phyloP scores from a whole-genome alignment of 2,113 vertebrate species.

The Murina feae region DNA sequence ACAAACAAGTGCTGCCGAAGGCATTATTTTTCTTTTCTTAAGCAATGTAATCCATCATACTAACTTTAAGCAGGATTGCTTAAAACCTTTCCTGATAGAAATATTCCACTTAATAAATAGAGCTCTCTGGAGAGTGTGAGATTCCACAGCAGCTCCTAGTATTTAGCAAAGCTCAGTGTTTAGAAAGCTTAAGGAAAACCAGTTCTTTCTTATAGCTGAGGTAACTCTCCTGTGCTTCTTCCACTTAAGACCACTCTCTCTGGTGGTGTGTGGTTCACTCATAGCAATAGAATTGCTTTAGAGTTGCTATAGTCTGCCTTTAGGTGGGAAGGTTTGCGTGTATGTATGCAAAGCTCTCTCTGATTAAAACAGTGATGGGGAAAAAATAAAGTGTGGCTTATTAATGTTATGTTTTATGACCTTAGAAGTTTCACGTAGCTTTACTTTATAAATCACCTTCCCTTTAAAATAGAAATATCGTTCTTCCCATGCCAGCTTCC shows the following conservation, averaged over 20 bases:
- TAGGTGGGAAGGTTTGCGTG: not conserved
- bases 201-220: not conserved
- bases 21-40: not conserved
- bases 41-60: not conserved
- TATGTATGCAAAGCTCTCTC: not conserved
- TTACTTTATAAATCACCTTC: not conserved
- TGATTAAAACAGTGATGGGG: not conserved
- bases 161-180: constrained; percentile 1
- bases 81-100: constrained; percentile 35
- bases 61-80: not conserved
- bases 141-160: not conserved
- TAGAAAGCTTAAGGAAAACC: not conserved
- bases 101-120: constrained; percentile 38
- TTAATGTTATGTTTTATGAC: not conserved
- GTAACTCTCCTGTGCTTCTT: not conserved
- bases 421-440: not conserved
- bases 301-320: not conserved
- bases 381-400: not conserved
- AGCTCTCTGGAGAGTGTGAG: not conserved
- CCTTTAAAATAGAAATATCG: not conserved
- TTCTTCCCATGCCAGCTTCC: not conserved
- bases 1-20: not conserved
- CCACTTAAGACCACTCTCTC: not conserved
- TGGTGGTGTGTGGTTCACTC: not conserved
- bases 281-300: not conserved